Conservation (phyloP, 2,888 invertebrate species). For the Cephus pygmeus region DNA sequence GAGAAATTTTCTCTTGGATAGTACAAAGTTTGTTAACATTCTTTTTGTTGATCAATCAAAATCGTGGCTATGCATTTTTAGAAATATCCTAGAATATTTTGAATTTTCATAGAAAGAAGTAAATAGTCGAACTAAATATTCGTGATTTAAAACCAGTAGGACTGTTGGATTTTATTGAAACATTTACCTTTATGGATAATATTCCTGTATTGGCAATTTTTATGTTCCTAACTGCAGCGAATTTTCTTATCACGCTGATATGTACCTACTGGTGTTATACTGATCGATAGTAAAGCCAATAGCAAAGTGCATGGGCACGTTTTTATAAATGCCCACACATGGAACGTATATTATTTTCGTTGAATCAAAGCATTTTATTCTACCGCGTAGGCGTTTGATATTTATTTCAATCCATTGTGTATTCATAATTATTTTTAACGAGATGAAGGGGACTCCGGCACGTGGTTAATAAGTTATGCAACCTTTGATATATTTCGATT, state of each 20-base stretch:
- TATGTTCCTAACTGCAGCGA: background rate
- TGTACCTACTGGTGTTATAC: background rate
- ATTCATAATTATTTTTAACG: background rate
- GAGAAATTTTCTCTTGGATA: background rate
- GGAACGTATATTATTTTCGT: background rate
- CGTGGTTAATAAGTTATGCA: background rate
- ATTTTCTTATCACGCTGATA: background rate
- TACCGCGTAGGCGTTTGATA: background rate
- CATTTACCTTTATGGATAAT: background rate
- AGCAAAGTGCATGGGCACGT: background rate
- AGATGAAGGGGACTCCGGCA: background rate
- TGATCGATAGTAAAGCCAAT: slow-evolving; percentile 3
- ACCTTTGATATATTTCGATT: background rate
- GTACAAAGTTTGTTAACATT: background rate
- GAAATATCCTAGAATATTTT: background rate
- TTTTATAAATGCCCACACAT: background rate
- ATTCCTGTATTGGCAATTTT: background rate
- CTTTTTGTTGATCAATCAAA: background rate
- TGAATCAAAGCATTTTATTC: background rate
- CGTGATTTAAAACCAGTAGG: background rate
- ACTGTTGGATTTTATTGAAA: background rate
- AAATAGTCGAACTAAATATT: background rate
- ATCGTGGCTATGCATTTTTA: background rate
- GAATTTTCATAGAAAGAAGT: background rate
- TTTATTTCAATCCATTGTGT: background rate